phyloP scores from a whole-genome alignment of 2,888 invertebrate genomes.

The Plebejus anna region DNA sequence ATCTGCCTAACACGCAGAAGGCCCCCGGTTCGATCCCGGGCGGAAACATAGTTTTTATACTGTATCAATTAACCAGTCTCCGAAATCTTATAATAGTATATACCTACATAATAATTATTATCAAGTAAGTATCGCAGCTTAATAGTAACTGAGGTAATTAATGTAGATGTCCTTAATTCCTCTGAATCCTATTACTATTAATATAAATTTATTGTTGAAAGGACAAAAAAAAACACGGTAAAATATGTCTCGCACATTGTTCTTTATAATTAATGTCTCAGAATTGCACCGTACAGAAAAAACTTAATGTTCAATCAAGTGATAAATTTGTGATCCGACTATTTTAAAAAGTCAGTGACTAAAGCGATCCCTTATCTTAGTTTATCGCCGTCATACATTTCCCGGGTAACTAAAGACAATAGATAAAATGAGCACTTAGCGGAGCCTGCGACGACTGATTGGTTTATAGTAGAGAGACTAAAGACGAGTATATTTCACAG shows the following conservation, averaged over 20 bases:
- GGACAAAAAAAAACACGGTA: no score
- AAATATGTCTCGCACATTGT: background rate
- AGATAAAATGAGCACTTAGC: slow-evolving; percentile 25
- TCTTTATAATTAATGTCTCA: background rate
- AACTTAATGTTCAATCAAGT: slow-evolving; percentile 6
- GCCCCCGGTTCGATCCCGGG: slow-evolving; percentile 87
- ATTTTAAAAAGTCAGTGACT: slow-evolving; percentile 25
- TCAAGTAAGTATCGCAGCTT: no score
- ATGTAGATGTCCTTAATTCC: no score
- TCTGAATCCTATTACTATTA: no score
- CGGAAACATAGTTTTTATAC: slow-evolving; percentile 82
- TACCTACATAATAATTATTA: no score
- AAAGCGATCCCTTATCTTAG: slow-evolving; percentile 24
- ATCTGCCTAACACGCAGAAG: no score
- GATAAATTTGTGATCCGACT: slow-evolving; percentile 13
- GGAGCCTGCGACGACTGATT: slow-evolving; percentile 17
- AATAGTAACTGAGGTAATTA: no score
- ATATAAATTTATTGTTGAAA: no score
- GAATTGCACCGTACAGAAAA: background rate
- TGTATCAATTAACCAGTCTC: background rate
- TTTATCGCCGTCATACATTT: slow-evolving; percentile 27
- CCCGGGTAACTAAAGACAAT: slow-evolving; percentile 26
- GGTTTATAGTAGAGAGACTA: slow-evolving; percentile 16
- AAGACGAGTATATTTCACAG: slow-evolving; percentile 13
- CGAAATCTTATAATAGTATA: no score